phyloP scores from a whole-genome alignment of 2,113 vertebrate species.

The Rutilus rutilus region DNA sequence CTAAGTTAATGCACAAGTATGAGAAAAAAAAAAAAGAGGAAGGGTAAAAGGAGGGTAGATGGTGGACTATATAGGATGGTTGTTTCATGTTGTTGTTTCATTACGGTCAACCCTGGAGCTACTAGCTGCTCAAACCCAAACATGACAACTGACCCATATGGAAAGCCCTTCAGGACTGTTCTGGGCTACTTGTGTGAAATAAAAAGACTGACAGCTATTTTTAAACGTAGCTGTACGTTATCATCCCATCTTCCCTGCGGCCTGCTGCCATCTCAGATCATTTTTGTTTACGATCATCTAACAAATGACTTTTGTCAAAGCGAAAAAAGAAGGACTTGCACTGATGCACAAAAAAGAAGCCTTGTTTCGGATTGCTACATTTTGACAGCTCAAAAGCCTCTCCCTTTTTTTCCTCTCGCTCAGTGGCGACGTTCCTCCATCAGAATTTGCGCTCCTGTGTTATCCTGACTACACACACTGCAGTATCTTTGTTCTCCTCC shows the following conservation, averaged over 20 bases:
- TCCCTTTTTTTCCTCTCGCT: not conserved
- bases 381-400: slow-evolving; percentile 29
- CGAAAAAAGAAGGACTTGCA: not conserved
- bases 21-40: not conserved
- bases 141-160: slow-evolving; percentile 45
- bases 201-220: slow-evolving; percentile 45
- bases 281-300: slow-evolving; percentile 30
- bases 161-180: slow-evolving; percentile 41
- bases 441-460: not conserved
- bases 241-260: slow-evolving; percentile 7
- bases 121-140: not conserved
- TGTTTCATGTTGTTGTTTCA: slow-evolving; percentile 1
- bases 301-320: slow-evolving; percentile 37
- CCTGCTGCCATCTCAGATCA: slow-evolving; percentile 45
- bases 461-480: slow-evolving; percentile 1
- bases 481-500: slow-evolving; percentile 2
- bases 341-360: slow-evolving; percentile 19
- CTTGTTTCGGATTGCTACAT: not conserved
- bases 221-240: slow-evolving; percentile 33
- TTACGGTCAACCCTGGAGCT: slow-evolving; percentile 20
- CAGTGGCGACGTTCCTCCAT: not conserved
- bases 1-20: not conserved
- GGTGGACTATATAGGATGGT: not conserved
- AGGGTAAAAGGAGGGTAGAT: not conserved
- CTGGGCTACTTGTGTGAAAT: slow-evolving; percentile 22